Conservation (phyloP, 1,140 invertebrate species). For the Mycetomoellerius zeteki region DNA sequence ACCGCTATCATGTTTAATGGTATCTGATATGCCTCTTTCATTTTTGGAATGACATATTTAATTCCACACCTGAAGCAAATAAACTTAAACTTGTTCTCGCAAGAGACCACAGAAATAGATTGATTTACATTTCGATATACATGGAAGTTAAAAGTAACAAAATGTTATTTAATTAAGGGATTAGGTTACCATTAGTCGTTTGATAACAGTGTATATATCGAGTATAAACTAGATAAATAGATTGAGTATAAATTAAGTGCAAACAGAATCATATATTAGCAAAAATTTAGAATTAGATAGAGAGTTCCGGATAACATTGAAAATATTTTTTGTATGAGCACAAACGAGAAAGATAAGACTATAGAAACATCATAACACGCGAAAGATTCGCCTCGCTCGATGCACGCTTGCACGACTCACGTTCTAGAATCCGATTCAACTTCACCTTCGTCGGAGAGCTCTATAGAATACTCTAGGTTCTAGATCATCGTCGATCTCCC, state of each 20-base stretch:
- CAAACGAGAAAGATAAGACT: background rate
- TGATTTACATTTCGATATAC: too few species aligned
- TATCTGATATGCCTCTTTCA: too few species aligned
- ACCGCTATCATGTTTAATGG: too few species aligned
- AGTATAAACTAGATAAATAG: background rate
- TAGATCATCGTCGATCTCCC: conserved; percentile 75
- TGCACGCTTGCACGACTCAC: conserved; percentile 40
- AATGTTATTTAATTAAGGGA: too few species aligned
- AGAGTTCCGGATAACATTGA: background rate
- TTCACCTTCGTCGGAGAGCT: conserved; percentile 20
- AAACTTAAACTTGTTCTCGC: too few species aligned
- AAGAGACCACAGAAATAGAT: too few species aligned
- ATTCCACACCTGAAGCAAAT: too few species aligned
- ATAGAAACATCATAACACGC: conserved; percentile 8
- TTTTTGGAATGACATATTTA: too few species aligned
- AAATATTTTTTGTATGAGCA: background rate
- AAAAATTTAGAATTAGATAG: background rate
- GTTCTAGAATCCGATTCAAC: conserved; percentile 64
- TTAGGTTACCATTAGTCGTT: too few species aligned
- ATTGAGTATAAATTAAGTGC: background rate
- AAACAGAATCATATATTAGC: background rate
- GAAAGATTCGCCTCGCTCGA: conserved; percentile 9
- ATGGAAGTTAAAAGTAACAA: too few species aligned
- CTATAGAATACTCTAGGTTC: conserved; percentile 1
- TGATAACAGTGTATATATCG: background rate